phyloP scores from a whole-genome alignment of 2,113 vertebrate genomes.

The Macrotus californicus region DNA sequence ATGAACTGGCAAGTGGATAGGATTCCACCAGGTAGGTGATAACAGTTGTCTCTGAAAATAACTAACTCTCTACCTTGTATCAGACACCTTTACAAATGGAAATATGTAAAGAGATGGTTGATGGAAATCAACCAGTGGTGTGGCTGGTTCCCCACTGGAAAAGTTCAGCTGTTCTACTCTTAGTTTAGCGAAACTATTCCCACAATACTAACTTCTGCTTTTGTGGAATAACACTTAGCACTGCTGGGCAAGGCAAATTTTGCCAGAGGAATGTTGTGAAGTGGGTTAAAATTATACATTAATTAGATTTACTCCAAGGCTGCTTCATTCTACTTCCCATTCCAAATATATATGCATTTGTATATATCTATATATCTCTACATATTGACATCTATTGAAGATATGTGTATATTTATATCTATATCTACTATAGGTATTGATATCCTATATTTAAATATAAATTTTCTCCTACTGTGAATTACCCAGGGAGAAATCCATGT shows the following conservation, averaged over 20 bases:
- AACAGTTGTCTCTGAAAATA: background rate
- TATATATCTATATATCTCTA: background rate
- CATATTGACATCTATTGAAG: background rate
- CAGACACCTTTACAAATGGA: background rate
- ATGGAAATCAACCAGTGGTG: background rate
- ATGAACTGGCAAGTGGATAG: background rate
- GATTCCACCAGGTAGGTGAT: background rate
- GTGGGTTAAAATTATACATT: background rate
- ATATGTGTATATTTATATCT: background rate
- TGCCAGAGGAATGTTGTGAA: background rate
- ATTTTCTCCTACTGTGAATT: conserved; percentile 8
- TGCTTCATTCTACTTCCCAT: background rate
- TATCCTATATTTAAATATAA: background rate
- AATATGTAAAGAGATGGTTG: background rate
- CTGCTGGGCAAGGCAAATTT: background rate
- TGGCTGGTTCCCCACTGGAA: background rate
- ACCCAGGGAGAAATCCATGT: background rate
- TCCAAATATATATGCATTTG: background rate
- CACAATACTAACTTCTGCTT: background rate
- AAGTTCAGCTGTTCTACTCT: background rate
- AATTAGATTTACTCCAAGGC: background rate
- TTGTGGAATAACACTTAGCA: background rate
- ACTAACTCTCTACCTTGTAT: background rate
- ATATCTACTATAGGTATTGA: background rate
- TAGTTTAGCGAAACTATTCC: background rate